Evolutionary conservation across 2,888 invertebrate species (phyloP), one percentile per base, ranked within the genome.

Genomic region (Brenthis hecate): DNA sequence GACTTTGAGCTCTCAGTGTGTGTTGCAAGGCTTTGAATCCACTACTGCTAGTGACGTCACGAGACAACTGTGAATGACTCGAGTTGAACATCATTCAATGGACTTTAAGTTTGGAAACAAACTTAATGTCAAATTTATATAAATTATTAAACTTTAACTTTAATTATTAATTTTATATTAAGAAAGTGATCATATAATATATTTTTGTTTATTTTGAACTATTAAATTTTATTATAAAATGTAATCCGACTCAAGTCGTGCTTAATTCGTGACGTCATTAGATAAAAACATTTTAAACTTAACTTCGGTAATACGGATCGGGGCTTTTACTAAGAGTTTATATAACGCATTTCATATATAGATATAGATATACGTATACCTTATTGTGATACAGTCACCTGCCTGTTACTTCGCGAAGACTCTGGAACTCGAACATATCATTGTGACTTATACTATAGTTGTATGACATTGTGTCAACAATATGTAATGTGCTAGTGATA

Each of bases 361-460:
- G 73, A 69, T 63, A 48, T 66, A 70, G 55, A 65, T 73, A 66
- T 71, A 72, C 57, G 69, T 70, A 71, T 73, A 73, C 72, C 68
- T 75, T 63, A 69, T 72, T 75, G 74, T 76, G 74, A 76, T 74
- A 73, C 69, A 73, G 67, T 74, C 73, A 75, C 75, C 74, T 74
- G 75, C 78, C 76, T 78, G 69, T 66, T 66, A 69, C 73, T 70
- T 73, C 74, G 75, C 75, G 71, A 76, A 77, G 77, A 78, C 78
- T 78, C 71, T 62, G 61, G 61, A 71, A 74, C 70, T 69, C 70
- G 73, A 70, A 76, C 77, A 77, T 78, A 78, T 78, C 76, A 77
- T 74, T 75, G 77, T 75, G 74, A 73, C 72, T 74, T 72, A 72
- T 63, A 70, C 28, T 64, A 50, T 53, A 53, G 73, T 73, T 70